A percentile compares a stretch with the other conserved stretches of the same genome.
Evolutionary conservation across 2,888 invertebrate species (phyloP).

Genomic region (Pyrgus malvae): DNA sequence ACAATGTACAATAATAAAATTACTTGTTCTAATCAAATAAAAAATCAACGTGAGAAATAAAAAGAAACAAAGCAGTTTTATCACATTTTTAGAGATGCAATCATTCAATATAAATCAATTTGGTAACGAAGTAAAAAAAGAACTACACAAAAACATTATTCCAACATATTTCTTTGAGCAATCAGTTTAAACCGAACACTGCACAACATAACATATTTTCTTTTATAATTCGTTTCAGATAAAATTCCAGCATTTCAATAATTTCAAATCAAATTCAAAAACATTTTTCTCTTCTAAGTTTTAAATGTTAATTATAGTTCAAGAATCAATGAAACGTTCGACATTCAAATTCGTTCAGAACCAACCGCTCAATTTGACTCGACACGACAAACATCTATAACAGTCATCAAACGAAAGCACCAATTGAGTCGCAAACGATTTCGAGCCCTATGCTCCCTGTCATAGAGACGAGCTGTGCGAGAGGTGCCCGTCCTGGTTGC

Average conservation of each 20-base stretch:
- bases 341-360: not conserved
- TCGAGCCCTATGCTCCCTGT: not conserved
- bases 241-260: not conserved
- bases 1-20: too few relatives aligned
- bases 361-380: conserved; percentile 2
- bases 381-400: not conserved
- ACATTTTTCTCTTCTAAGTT: not conserved
- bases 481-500: too few relatives aligned
- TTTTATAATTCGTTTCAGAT: too few relatives aligned
- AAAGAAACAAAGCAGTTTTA: conserved; percentile 15
- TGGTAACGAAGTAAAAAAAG: conserved; percentile 5
- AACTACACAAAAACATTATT: not conserved
- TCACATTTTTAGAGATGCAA: conserved; percentile 14
- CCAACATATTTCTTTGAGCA: conserved; percentile 16
- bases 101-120: conserved; percentile 6
- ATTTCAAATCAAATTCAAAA: not conserved
- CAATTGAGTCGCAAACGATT: conserved; percentile 1
- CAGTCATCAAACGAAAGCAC: conserved; percentile 15
- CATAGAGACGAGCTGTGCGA: conserved; percentile 9
- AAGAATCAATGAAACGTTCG: too few relatives aligned
- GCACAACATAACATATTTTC: not conserved
- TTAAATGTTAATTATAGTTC: not conserved
- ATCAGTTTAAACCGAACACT: conserved; percentile 1
- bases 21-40: not conserved
- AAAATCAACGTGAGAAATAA: not conserved